Percentiles rank a stretch among this genome's conserved stretches.
These are phyloP conservation scores for Dysidea cf. avara DNA, from an alignment of 37 sponge, comb jelly and placozoan species.

Conservation along the genomic window DNA sequence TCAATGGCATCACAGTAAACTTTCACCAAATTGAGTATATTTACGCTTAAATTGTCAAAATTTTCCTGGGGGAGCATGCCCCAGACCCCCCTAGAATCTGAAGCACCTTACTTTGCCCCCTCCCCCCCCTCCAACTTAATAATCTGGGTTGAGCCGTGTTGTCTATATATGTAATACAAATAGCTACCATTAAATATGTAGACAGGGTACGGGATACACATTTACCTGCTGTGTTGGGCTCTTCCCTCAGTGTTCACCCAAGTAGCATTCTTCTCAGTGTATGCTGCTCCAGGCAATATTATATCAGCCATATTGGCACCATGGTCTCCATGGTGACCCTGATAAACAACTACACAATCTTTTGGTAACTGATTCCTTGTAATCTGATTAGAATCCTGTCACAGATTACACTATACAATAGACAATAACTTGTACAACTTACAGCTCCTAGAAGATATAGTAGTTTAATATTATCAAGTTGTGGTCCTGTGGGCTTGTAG, in stretches of 20 bases:
- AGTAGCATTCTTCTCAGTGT: conserved; percentile 97
- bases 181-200: background rate
- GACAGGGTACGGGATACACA: background rate
- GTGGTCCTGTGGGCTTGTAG: conserved; percentile 41
- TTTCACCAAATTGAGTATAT: too few relatives aligned
- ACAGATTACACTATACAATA: background rate
- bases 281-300: conserved; percentile 93
- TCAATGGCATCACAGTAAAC: too few relatives aligned
- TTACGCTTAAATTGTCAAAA: too few relatives aligned
- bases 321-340: conserved; percentile 97
- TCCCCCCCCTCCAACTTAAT: conserved; percentile 6
- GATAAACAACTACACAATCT: conserved; percentile 87
- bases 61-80: too few relatives aligned
- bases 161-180: too few relatives aligned
- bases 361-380: conserved; percentile 51
- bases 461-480: conserved; percentile 46
- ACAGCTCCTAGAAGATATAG: conserved; percentile 93
- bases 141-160: too few relatives aligned
- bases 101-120: too few relatives aligned
- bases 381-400: conserved; percentile 58
- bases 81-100: too few relatives aligned
- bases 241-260: conserved; percentile 97
- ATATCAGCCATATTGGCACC: conserved; percentile 92
- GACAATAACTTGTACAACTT: conserved; percentile 5
- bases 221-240: conserved; percentile 84